These are phyloP conservation scores for Fabriciana adippe DNA, from an alignment of 2,888 invertebrate species.

Conservation along the genomic window DNA sequence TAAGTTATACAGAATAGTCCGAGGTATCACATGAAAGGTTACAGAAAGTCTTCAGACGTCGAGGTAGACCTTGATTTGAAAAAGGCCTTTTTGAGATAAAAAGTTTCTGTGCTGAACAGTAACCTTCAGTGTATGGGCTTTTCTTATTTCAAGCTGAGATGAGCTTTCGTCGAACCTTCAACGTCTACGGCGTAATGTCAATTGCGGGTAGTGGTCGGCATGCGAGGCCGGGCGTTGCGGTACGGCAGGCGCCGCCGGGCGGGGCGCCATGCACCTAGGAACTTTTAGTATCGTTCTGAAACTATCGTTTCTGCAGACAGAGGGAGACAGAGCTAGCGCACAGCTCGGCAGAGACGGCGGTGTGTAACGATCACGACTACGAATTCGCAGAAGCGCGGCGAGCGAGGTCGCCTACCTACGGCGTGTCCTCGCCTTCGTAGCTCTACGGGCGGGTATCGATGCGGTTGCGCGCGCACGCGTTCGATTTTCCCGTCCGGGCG, in stretches of 20 bases:
- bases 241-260: conserved; percentile 47
- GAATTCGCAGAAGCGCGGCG: conserved; percentile 45
- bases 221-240: conserved; percentile 54
- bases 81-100: conserved; percentile 33
- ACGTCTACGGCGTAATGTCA: conserved; percentile 64
- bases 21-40: conserved; percentile 22
- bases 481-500: conserved; percentile 74
- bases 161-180: conserved; percentile 41
- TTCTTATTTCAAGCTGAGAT: conserved; percentile 31
- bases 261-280: conserved; percentile 45
- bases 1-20: neutral
- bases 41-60: conserved; percentile 28
- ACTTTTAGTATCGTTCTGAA: conserved; percentile 42
- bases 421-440: conserved; percentile 43
- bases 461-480: conserved; percentile 73
- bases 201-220: conserved; percentile 53
- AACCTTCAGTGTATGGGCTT: conserved; percentile 33
- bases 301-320: conserved; percentile 44
- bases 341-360: conserved; percentile 40
- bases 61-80: conserved; percentile 34
- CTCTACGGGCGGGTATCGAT: conserved; percentile 55
- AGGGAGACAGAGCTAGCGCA: conserved; percentile 41
- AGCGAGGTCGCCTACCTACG: conserved; percentile 49
- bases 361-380: conserved; percentile 39
- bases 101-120: conserved; percentile 33